A percentile compares a stretch with the other conserved stretches of the same genome.
phyloP scores from a whole-genome alignment of 2,888 invertebrate species.

The Dendrolimus pini region DNA sequence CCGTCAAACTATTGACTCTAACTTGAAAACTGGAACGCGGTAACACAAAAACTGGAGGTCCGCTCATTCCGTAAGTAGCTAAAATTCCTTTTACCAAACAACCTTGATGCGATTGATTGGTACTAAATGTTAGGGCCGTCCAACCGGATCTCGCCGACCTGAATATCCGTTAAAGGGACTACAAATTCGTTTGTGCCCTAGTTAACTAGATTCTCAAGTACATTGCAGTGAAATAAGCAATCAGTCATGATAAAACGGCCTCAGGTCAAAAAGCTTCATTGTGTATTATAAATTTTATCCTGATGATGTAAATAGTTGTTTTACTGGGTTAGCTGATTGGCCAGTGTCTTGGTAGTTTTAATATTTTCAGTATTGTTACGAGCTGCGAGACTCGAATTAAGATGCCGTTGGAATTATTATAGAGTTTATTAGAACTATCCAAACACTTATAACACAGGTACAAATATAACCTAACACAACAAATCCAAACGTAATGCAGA shows the following conservation, averaged over 20 bases:
- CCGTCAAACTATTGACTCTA: too few species aligned
- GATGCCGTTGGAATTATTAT: too few species aligned
- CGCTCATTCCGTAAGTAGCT: not conserved
- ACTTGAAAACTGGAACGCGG: too few species aligned
- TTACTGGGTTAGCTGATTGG: not conserved
- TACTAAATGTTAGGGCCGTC: slow-evolving; percentile 49
- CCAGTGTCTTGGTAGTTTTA: too few species aligned
- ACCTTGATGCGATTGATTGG: slow-evolving; percentile 50
- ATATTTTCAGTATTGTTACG: too few species aligned
- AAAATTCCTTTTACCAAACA: slow-evolving; percentile 7
- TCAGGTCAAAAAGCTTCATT: slow-evolving; percentile 41
- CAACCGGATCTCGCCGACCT: slow-evolving; percentile 61
- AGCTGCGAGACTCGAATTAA: too few species aligned
- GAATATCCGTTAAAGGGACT: slow-evolving; percentile 55
- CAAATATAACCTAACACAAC: too few species aligned
- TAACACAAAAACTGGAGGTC: too few species aligned
- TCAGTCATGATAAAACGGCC: slow-evolving; percentile 38
- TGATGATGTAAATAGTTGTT: slow-evolving; percentile 7
- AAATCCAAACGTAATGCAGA: too few species aligned
- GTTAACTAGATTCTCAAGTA: slow-evolving; percentile 35
- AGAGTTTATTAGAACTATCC: too few species aligned
- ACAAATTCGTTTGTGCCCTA: slow-evolving; percentile 43
- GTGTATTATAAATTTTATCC: not conserved
- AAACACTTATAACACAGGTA: too few species aligned
- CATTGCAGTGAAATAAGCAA: slow-evolving; percentile 34